These are phyloP conservation scores for Molossus molossus DNA, from an alignment of 2,797 vertebrate genomes.

Conservation along the genomic window DNA sequence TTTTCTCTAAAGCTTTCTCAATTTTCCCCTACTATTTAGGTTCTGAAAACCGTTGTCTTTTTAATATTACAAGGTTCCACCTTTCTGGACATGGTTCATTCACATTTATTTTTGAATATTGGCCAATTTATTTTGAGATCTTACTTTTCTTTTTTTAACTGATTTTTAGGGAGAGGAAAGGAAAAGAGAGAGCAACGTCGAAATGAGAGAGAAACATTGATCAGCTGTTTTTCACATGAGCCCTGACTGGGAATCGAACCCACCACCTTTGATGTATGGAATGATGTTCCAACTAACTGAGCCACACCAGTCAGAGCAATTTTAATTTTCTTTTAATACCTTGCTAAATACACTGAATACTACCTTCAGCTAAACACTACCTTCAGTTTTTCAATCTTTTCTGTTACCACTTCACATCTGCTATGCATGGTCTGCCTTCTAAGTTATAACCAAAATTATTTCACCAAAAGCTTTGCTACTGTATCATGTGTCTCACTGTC, in stretches of 20 bases:
- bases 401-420: neutral
- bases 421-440: neutral
- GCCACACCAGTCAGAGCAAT: neutral
- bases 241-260: neutral
- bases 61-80: neutral
- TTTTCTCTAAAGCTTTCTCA: neutral
- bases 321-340: neutral
- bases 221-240: no score
- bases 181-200: neutral
- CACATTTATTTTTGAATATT: neutral
- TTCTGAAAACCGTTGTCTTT: neutral
- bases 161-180: neutral
- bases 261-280: neutral
- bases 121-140: neutral
- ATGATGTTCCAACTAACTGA: neutral
- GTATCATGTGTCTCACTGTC: neutral
- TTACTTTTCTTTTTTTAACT: neutral
- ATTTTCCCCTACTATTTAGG: neutral
- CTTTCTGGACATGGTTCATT: conserved; percentile 27
- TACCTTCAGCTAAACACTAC: neutral
- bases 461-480: neutral
- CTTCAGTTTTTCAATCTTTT: neutral
- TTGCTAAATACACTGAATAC: neutral
- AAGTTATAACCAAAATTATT: neutral
- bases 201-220: neutral